Evolutionary conservation across 2,888 invertebrate genomes (phyloP).

Genomic region (Philonicus albiceps): DNA sequence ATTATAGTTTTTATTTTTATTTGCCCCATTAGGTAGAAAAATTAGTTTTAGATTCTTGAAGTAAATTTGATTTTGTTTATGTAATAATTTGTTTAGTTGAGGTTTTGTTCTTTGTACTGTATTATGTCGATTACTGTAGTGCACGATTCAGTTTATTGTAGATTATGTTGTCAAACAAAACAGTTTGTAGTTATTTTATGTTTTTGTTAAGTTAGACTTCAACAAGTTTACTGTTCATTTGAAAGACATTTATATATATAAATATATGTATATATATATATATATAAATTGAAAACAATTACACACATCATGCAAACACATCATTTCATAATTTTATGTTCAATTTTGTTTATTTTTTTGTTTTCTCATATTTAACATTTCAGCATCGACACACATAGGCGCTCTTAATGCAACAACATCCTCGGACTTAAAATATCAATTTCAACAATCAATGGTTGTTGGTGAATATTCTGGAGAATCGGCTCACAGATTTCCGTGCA

Average conservation of each 20-base stretch:
- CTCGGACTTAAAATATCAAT: conserved; percentile 48
- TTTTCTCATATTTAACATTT: conserved; percentile 28
- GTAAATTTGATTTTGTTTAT: not conserved
- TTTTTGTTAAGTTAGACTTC: conserved; percentile 3
- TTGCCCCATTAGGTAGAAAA: not conserved
- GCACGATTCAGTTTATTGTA: conserved; percentile 24
- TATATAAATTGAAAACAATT: not conserved
- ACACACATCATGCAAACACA: not conserved
- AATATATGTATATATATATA: too few relatives aligned
- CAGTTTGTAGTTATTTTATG: conserved; percentile 1
- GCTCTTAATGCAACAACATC: not conserved
- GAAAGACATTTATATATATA: not conserved
- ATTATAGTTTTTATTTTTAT: not conserved
- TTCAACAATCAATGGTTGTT: conserved; percentile 49
- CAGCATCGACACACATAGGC: not conserved
- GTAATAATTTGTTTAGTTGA: not conserved
- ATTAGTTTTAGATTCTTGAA: not conserved
- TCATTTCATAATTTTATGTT: conserved; percentile 20
- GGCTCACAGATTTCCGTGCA: conserved; percentile 64
- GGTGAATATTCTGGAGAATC: conserved; percentile 46
- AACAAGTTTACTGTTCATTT: not conserved
- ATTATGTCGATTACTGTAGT: conserved; percentile 3
- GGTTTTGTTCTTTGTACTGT: not conserved
- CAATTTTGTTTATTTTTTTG: conserved; percentile 38
- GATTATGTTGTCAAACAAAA: not conserved